A percentile compares a stretch with the other conserved stretches of the same genome.
Conservation (phyloP, 2,888 invertebrate genomes). For the Leptinotarsa juncta region DNA sequence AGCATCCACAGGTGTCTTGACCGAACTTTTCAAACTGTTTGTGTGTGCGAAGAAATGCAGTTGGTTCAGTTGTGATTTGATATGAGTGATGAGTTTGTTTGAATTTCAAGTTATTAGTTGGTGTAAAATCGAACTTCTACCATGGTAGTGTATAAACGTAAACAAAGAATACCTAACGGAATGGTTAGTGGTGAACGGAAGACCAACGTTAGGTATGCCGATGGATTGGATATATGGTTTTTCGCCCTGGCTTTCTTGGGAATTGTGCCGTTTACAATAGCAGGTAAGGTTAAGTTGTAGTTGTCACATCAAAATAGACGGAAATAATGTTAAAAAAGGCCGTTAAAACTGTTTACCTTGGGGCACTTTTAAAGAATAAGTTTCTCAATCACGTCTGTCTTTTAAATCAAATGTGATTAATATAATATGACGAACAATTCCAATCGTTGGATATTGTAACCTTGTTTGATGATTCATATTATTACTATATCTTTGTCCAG, state of each 20-base stretch:
- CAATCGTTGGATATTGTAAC: neutral
- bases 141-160: constrained; percentile 45
- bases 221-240: constrained; percentile 39
- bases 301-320: neutral
- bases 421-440: neutral
- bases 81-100: constrained; percentile 31
- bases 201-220: constrained; percentile 35
- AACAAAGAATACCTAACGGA: constrained; percentile 45
- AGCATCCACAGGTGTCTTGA: constrained; percentile 52
- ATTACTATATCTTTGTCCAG: neutral
- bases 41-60: constrained; percentile 42
- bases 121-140: constrained; percentile 23
- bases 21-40: constrained; percentile 40
- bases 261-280: constrained; percentile 38
- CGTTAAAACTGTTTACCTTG: constrained; percentile 5
- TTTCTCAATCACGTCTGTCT: neutral
- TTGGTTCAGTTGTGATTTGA: constrained; percentile 21
- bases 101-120: constrained; percentile 19
- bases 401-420: neutral
- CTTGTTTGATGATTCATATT: neutral
- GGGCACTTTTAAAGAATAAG: neutral
- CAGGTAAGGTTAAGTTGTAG: constrained; percentile 40
- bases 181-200: constrained; percentile 46
- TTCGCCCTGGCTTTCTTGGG: constrained; percentile 36
- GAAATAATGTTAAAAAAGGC: neutral